Evolutionary conservation across 2,113 vertebrate species (phyloP), one percentile per base, ranked within the genome.

Genomic region (Egretta garzetta): DNA sequence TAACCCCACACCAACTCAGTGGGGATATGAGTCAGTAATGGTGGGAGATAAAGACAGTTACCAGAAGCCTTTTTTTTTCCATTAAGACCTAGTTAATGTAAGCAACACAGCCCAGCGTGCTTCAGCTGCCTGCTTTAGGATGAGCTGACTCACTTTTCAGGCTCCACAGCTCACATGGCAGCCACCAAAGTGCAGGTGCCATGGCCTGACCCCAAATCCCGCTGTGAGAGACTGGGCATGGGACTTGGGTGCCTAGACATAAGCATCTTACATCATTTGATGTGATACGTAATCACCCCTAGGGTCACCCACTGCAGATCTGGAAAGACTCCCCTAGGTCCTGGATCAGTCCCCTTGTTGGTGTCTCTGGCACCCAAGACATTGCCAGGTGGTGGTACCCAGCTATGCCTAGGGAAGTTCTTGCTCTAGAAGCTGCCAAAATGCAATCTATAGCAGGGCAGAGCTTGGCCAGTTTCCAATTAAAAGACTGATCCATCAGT

Each of bases 231-330:
- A 52, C 24, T 45, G n/a, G 59, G 22, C 7, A 19, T 43, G 27
- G 39, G 13, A 52, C 3, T 49, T 41, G 35, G 12, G 21, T 33
- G 68, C 26, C 12, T 28, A 47, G 39, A 56, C 5, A 68, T 9
- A 63, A 26, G 4, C 12, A 39, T 24, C 62, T 80, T 47, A 13
- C 5, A 28, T 28, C 12, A 39, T 45, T 84, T 60, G 8, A 53
- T 0, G 1, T 28, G 41, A 18, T 32, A 15, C 4, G 10, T 26
- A 11, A 22, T 37, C 4, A 79, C 20, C 37, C 8, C 23, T 13
- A 28, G 22, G 15, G 20, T 76, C 11, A 73, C 23, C 8, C 35
- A 49, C 43, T 56, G 33, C 45, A 77, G 39, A 21, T 64, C 26
- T 76, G 39, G 27, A 45, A 87, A 55, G 50, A 12, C 9, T 39